Conservation (phyloP, 2,113 vertebrate species). For the Sphaerodactylus townsendi region DNA sequence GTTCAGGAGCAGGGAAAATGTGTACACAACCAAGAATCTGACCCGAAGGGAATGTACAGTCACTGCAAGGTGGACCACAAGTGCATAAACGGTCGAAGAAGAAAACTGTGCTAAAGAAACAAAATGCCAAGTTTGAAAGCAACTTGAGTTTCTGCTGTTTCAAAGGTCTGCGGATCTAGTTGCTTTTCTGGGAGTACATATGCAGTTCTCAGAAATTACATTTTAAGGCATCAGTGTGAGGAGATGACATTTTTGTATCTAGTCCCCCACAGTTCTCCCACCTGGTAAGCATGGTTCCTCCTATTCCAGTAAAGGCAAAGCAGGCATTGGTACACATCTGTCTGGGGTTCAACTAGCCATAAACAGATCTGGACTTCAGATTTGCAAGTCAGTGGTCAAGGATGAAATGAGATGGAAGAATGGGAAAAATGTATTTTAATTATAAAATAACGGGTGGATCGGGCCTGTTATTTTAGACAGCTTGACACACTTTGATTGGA, state of each 20-base stretch:
- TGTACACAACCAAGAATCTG: no score
- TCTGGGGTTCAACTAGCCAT: not conserved
- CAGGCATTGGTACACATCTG: not conserved
- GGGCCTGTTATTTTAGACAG: not conserved
- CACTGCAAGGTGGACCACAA: no score
- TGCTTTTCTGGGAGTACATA: no score
- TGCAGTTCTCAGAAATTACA: no score
- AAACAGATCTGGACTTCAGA: not conserved
- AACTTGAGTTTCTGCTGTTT: no score
- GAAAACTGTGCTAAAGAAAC: no score
- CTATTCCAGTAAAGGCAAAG: not conserved
- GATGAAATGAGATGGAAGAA: not conserved
- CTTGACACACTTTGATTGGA: not conserved
- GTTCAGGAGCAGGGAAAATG: no score
- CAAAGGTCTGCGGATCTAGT: no score
- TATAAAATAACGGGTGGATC: not conserved
- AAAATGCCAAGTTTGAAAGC: no score
- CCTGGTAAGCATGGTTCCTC: not conserved
- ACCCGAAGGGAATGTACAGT: no score
- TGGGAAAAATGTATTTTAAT: not conserved
- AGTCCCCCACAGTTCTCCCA: not conserved
- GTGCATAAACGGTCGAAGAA: no score
- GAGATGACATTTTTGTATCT: not conserved
- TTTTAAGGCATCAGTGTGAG: not conserved
- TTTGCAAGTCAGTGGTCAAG: not conserved